Conservation (phyloP, 2,113 vertebrate genomes). For the Vulpes lagopus region DNA sequence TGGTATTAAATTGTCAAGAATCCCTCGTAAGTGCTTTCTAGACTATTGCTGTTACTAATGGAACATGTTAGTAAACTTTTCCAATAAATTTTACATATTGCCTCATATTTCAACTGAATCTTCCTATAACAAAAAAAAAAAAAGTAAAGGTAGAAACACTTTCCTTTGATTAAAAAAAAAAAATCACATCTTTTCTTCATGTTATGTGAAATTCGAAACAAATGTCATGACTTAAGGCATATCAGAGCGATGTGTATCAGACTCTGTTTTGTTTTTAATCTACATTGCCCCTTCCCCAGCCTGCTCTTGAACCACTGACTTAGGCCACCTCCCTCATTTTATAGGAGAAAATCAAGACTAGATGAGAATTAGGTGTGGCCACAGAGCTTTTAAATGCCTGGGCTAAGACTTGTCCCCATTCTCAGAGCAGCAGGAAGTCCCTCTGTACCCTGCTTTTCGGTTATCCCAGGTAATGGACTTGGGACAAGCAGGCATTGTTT, state of each 20-base stretch:
- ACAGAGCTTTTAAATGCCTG: not conserved
- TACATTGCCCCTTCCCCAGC: not conserved
- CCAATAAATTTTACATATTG: not conserved
- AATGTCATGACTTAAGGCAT: not conserved
- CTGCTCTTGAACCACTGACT: not conserved
- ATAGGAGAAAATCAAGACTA: not conserved
- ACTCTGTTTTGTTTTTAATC: slow-evolving; percentile 1
- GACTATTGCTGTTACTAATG: not conserved
- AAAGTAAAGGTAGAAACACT: not conserved
- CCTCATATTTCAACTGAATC: slow-evolving; percentile 10
- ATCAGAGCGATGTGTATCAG: not conserved
- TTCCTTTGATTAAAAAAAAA: not conserved
- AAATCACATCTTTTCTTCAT: slow-evolving; percentile 5
- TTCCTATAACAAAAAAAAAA: not conserved
- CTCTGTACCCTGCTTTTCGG: not conserved
- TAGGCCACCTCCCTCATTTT: not conserved
- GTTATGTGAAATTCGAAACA: slow-evolving; percentile 39
- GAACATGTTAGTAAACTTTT: not conserved
- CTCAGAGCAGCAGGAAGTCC: not conserved
- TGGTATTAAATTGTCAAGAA: not conserved
- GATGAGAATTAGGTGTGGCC: not conserved
- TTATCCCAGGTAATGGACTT: not conserved
- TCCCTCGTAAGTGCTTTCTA: slow-evolving; percentile 39
- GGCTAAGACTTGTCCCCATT: not conserved
- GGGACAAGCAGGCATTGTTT: slow-evolving; percentile 24